phyloP scores from a whole-genome alignment of 2,888 invertebrate genomes.

The Eustalomyia histrio region DNA sequence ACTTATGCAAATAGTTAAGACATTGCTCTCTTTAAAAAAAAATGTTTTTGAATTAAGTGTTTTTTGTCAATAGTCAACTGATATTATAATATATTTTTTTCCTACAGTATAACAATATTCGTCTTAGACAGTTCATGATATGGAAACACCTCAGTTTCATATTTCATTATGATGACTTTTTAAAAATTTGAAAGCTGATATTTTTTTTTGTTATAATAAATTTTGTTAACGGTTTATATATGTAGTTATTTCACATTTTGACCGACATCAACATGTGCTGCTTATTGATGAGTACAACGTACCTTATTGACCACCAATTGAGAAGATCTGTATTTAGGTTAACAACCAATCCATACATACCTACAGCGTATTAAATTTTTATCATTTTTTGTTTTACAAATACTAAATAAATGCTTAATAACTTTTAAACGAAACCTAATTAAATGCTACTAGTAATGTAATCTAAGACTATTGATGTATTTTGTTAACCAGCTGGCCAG shows the following conservation, averaged over 20 bases:
- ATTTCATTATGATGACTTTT: too few species aligned
- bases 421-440: background rate
- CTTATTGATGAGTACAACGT: background rate
- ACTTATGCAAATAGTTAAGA: too few species aligned
- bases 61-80: too few species aligned
- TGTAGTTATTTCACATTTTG: background rate
- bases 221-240: background rate
- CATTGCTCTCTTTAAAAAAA: too few species aligned
- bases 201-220: background rate
- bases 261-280: background rate
- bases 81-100: too few species aligned
- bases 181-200: too few species aligned
- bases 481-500: background rate
- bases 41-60: too few species aligned
- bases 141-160: too few species aligned
- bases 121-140: too few species aligned
- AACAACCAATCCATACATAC: background rate
- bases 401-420: background rate
- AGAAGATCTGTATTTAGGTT: background rate
- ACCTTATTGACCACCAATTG: background rate
- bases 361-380: background rate
- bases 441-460: background rate
- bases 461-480: background rate
- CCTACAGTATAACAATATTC: too few species aligned
- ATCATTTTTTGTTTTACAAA: background rate